Conservation (phyloP, 2,888 invertebrate species). For the Trichogramma dendrolimi region DNA sequence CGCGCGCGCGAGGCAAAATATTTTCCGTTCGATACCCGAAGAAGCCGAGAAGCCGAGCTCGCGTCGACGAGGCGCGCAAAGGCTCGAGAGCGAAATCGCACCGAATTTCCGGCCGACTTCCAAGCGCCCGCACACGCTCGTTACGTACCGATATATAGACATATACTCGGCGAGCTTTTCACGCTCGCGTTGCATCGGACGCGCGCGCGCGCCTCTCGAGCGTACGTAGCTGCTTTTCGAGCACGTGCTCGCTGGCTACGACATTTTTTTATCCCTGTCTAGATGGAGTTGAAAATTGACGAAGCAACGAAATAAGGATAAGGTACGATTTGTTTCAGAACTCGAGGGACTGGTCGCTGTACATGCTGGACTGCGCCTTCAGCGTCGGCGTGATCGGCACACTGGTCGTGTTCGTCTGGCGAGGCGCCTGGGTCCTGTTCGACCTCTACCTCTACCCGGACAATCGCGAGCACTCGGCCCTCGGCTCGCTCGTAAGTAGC, state of each 20-base stretch:
- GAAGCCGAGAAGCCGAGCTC: too few species aligned
- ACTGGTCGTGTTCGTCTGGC: conserved; percentile 83
- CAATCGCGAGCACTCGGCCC: conserved; percentile 64
- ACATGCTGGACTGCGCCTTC: conserved; percentile 80
- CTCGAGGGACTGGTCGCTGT: conserved; percentile 66
- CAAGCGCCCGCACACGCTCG: conserved; percentile 28
- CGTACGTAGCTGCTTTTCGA: too few species aligned
- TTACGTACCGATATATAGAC: neutral
- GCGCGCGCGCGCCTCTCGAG: neutral
- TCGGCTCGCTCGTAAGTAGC: conserved; percentile 73
- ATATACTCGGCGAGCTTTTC: neutral
- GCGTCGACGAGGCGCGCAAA: too few species aligned
- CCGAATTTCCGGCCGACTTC: conserved; percentile 46
- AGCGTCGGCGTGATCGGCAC: conserved; percentile 80
- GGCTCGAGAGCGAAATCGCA: too few species aligned
- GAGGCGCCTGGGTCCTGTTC: conserved; percentile 78
- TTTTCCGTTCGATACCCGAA: too few species aligned
- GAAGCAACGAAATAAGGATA: too few species aligned
- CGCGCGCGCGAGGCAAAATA: too few species aligned
- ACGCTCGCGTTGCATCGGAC: neutral
- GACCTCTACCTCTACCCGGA: conserved; percentile 77
- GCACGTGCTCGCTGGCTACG: conserved; percentile 9
- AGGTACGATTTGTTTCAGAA: conserved; percentile 57
- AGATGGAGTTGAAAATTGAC: too few species aligned
- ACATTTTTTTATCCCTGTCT: conserved; percentile 1